Evolutionary conservation across 2,113 vertebrate species (phyloP).

Genomic region (Trachemys scripta): DNA sequence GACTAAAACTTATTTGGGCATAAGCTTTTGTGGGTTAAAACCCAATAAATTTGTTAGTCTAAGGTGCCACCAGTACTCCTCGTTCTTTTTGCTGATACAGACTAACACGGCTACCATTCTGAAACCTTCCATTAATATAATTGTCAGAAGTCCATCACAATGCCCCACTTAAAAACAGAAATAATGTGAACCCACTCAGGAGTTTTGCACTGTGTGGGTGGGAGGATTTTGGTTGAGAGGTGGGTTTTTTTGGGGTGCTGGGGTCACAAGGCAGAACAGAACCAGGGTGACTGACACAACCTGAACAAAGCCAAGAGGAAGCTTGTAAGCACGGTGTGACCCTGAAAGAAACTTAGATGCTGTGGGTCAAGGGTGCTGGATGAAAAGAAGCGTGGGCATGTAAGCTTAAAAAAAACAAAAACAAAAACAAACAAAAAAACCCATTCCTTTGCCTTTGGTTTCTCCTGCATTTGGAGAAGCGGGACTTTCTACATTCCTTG

Average conservation of each 20-base stretch:
- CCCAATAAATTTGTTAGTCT: no score
- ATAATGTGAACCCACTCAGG: neutral
- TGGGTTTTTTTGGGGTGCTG: neutral
- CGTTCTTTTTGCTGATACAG: no score
- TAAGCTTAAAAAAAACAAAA: neutral
- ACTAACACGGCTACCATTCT: no score
- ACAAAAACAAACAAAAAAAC: no score
- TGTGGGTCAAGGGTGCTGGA: neutral
- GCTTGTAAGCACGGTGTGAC: neutral
- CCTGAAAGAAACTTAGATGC: neutral
- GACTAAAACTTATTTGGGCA: no score
- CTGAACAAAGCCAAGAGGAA: neutral
- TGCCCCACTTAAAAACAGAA: neutral
- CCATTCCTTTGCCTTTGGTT: neutral
- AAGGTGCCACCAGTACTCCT: no score
- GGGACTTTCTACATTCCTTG: neutral
- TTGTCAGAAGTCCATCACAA: neutral
- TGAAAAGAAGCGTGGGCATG: neutral
- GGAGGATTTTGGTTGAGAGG: neutral
- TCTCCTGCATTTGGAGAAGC: neutral
- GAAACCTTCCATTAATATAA: neutral
- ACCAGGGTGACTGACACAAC: neutral
- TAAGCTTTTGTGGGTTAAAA: no score
- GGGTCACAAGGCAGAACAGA: neutral
- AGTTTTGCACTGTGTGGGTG: neutral